Base-by-base conservation (phyloP, 2,888 invertebrate species). In the Amblyjoppa proteus region DNA sequence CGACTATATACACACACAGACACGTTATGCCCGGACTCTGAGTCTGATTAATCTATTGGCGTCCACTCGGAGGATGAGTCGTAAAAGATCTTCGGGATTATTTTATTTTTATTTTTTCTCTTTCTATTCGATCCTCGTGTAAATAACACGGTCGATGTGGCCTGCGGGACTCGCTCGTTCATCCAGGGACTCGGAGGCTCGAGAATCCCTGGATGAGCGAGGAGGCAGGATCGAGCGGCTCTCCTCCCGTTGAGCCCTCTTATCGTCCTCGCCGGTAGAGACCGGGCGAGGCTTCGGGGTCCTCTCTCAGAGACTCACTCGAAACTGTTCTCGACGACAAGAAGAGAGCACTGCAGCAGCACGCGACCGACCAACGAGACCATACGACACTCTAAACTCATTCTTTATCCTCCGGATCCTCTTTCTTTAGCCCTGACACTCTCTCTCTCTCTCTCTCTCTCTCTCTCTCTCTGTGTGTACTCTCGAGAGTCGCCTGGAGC, bases 361-460 rank as follows among this genome's bases (percentile, higher is more conserved):
- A 68, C 77, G 77, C 77, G 77, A 77, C 68, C 64, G 9, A 45
- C 53, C 6, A 53, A n/a, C 64, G 64, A 31, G 51, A 66, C 16
- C 66, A 64, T 66, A 20, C 64, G 68, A 77, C 77, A 77, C 77
- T 77, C 77, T 28, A 77, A 77, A 53, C 68, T 68, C 66, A 53
- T 68, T 38, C 68, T 77, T 77, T 68, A 77, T 77, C 77, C 77
- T 56, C 51, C 49, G 64, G 20, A 68, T 77, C 64, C 66, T 56
- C 66, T 66, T 68, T 68, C 68, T 77, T 68, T 41, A 41, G 38
- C 38, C 68, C 51, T 76, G 49, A 64, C n/a, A n/a, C n/a, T n/a
- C n/a, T n/a, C n/a, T n/a, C n/a, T n/a, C n/a, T n/a, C 64, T 34
- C 34, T 41, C 2, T 41, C 38, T 61, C 20, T 53, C 28, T 31